Evolutionary conservation across 1,140 invertebrate genomes (phyloP), one percentile per base, ranked within the genome.

Genomic region (Drosophila rufa): DNA sequence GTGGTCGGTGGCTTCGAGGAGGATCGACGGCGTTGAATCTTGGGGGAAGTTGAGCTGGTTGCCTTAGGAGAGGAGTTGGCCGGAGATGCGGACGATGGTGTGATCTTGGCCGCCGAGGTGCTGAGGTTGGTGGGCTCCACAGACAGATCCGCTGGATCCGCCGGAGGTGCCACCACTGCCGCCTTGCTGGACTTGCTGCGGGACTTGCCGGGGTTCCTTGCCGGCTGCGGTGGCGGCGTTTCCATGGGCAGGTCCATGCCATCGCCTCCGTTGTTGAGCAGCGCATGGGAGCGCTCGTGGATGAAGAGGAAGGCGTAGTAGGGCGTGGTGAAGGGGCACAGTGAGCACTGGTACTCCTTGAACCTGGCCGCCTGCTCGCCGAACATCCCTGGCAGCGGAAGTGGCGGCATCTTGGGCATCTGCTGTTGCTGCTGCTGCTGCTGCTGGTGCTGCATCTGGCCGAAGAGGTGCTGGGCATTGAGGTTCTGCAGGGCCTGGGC

Each of bases 301-400:
- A 98, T 96, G 92, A 98, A 98, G 61, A 98, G 94, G 89, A 98
- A 97, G 27, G 97, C 97, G 62, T 98, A 94, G 80, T 98, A 96
- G 59, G 96, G 95, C 17, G 97, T 98, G n/a, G 96, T 96, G 92
- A 98, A 98, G 46, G 96, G 95, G 85, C 98, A 99, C 82, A 97
- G 96, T 1, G 96, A 96, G 93, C 98, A 98, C 50, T 97, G 96
- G 93, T 98, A 98, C 30, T 95, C 95, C 92, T 98, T 97, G 48
- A 92, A 66, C 80, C 87, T 55, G 80, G 92, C 73, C 92, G 93
- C 70, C 46, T 82, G 80, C 30, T 84, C 85, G 0, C 94, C 94
- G 42, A 96, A 95, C 7, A 95, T 92, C 43, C 94, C 95, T 0
- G 95, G 95, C 19, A 90, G 17, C 0, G 84, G 85, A 19, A 87